Evolutionary conservation across 2,113 vertebrate genomes (phyloP).

Genomic region (Sturnira hondurensis): DNA sequence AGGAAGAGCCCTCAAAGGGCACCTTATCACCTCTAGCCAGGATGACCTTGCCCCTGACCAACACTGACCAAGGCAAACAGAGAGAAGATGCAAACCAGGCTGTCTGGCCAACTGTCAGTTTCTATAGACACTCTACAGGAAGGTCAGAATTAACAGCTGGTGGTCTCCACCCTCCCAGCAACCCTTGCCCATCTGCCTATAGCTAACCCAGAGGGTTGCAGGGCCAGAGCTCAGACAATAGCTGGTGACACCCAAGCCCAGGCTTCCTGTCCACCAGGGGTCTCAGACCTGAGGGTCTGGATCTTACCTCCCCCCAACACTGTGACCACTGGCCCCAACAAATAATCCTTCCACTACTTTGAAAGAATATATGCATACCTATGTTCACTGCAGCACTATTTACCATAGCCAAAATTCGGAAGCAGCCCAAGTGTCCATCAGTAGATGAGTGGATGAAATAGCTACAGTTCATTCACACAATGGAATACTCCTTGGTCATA

Average conservation of each 20-base stretch:
- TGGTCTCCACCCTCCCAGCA: neutral
- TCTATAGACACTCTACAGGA: neutral
- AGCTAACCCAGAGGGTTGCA: neutral
- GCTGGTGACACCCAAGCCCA: neutral
- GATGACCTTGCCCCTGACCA: neutral
- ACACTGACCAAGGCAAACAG: neutral
- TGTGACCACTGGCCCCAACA: neutral
- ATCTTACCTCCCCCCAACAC: neutral
- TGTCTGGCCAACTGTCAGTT: neutral
- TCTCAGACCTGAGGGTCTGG: neutral
- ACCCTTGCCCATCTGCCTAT: neutral
- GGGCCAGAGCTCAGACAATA: neutral
- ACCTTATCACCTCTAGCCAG: neutral
- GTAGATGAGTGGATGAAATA: too few relatives aligned
- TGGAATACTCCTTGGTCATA: too few relatives aligned
- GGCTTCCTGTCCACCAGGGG: neutral
- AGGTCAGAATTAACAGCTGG: neutral
- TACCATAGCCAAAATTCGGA: too few relatives aligned
- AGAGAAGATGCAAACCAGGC: neutral
- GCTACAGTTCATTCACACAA: too few relatives aligned
- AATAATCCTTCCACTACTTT: neutral
- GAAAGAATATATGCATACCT: neutral
- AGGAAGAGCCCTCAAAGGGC: neutral
- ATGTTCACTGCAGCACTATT: too few relatives aligned
- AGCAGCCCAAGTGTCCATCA: too few relatives aligned